These are phyloP conservation scores for Gasterosteus aculeatus DNA, from an alignment of 2,113 vertebrate genomes.

Conservation along the genomic window DNA sequence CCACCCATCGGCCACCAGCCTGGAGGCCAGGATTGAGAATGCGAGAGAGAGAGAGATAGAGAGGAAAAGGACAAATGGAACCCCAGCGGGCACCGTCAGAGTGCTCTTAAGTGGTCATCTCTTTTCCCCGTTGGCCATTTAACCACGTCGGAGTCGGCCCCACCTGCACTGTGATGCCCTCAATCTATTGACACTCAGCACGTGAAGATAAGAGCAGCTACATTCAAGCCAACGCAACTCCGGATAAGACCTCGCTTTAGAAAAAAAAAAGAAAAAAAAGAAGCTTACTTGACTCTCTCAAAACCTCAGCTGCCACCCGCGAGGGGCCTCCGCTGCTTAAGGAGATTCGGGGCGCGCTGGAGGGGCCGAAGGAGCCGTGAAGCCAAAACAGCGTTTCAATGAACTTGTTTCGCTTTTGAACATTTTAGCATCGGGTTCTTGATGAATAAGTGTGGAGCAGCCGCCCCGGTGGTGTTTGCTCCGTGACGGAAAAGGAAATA, in stretches of 20 bases:
- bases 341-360: slow-evolving; percentile 56
- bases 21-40: slow-evolving; percentile 35
- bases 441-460: slow-evolving; percentile 60
- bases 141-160: slow-evolving; percentile 40
- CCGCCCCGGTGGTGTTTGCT: slow-evolving; percentile 43
- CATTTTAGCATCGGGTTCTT: slow-evolving; percentile 52
- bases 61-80: slow-evolving; percentile 33
- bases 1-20: slow-evolving; percentile 24
- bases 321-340: slow-evolving; percentile 36
- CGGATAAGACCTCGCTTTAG: slow-evolving; percentile 24
- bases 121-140: slow-evolving; percentile 52
- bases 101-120: slow-evolving; percentile 43
- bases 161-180: slow-evolving; percentile 35
- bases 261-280: not conserved
- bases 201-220: slow-evolving; percentile 54
- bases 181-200: slow-evolving; percentile 37
- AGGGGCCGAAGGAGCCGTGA: slow-evolving; percentile 54
- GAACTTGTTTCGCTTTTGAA: slow-evolving; percentile 42
- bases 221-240: slow-evolving; percentile 29
- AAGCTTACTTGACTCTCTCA: slow-evolving; percentile 1
- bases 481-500: slow-evolving; percentile 43
- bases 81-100: slow-evolving; percentile 36
- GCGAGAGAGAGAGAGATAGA: slow-evolving; percentile 6
- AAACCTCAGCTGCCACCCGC: slow-evolving; percentile 11
- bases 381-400: slow-evolving; percentile 49